Evolutionary conservation across 2,888 invertebrate species (phyloP).

Genomic region (Leptogaster cylindrica): DNA sequence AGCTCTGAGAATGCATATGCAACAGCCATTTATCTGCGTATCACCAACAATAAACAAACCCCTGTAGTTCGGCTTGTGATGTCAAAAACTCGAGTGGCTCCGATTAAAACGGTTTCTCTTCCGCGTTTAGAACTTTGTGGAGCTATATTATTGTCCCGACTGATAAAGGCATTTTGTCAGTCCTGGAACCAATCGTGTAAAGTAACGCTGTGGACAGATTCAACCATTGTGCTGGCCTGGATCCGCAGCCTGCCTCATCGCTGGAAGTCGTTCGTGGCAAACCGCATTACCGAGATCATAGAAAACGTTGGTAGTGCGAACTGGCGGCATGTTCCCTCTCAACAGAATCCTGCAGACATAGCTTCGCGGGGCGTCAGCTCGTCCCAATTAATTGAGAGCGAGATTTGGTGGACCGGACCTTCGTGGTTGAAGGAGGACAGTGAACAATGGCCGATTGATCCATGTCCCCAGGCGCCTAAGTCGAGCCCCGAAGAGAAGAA

Average conservation of each 20-base stretch:
- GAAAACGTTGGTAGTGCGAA: conserved; percentile 46
- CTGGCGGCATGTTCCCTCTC: conserved; percentile 52
- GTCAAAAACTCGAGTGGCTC: conserved; percentile 1
- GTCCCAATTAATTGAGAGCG: not conserved
- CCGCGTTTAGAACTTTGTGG: conserved; percentile 49
- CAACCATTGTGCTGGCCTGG: conserved; percentile 46
- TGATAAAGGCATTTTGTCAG: not conserved
- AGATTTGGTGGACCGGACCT: not conserved
- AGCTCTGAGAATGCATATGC: conserved; percentile 10
- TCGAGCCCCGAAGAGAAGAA: not conserved
- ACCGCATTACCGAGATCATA: conserved; percentile 52
- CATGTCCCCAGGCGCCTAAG: not conserved
- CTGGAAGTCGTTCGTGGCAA: conserved; percentile 49
- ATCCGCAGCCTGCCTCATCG: conserved; percentile 39
- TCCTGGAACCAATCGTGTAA: not conserved
- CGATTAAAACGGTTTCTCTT: conserved; percentile 47
- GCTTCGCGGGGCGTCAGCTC: conserved; percentile 50
- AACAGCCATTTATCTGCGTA: not conserved
- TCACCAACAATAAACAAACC: not conserved
- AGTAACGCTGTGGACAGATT: conserved; percentile 48
- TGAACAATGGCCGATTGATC: not conserved
- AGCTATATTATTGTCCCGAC: conserved; percentile 9
- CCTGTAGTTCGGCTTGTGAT: not conserved
- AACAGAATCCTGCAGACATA: conserved; percentile 53
- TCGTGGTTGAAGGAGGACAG: not conserved